Evolutionary conservation across 2,113 vertebrate species (phyloP).

Genomic region (Gallinago media): DNA sequence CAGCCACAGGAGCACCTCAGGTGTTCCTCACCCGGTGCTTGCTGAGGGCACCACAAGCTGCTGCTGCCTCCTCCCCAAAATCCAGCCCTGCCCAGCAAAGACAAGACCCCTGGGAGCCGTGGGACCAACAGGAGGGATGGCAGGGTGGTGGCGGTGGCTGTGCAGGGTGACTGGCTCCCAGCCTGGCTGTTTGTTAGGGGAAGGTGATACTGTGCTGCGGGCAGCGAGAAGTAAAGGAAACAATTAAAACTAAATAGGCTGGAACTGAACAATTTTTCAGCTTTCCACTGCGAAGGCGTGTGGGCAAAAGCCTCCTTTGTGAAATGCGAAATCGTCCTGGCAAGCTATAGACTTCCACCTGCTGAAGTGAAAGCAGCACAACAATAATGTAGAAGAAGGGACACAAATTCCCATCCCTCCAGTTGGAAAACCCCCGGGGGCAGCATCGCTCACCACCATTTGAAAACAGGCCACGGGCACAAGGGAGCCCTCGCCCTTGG

Average conservation of each 20-base stretch:
- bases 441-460: accelerated
- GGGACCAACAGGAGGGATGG: neutral
- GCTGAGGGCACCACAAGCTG: neutral
- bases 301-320: conserved; percentile 2
- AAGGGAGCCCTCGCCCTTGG: neutral
- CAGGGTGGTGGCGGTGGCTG: neutral
- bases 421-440: accelerated
- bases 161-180: neutral
- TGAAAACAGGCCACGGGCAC: accelerated
- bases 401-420: neutral
- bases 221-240: conserved; percentile 26
- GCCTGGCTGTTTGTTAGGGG: neutral
- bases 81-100: neutral
- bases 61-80: neutral
- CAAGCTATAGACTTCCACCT: neutral
- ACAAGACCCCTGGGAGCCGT: accelerated
- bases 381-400: neutral
- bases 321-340: neutral
- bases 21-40: accelerated
- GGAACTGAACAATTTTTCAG: conserved; percentile 1
- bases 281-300: neutral
- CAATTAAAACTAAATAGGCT: conserved; percentile 52
- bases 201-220: neutral
- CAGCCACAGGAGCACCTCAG: neutral
- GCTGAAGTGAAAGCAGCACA: neutral